Conservation (phyloP, 2,888 invertebrate species). For the Leptopilina myrica region DNA sequence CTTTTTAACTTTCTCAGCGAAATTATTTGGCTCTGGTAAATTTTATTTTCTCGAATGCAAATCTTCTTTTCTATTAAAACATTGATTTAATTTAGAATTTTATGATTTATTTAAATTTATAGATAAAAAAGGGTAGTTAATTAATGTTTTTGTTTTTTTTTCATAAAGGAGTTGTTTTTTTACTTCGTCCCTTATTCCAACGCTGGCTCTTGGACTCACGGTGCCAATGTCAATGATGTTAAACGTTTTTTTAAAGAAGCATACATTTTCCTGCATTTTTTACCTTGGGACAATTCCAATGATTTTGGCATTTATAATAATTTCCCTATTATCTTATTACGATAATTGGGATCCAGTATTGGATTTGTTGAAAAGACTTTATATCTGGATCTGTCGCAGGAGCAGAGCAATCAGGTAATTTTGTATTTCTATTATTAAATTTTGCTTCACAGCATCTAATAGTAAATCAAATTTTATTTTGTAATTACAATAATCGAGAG, state of each 20-base stretch:
- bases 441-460: not conserved
- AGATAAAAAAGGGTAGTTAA: too few relatives aligned
- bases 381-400: slow-evolving; percentile 77
- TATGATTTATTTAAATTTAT: too few relatives aligned
- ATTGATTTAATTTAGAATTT: too few relatives aligned
- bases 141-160: not conserved
- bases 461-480: not conserved
- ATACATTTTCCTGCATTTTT: slow-evolving; percentile 84
- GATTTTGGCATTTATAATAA: slow-evolving; percentile 85
- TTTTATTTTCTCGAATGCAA: not conserved
- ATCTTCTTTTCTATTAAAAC: not conserved
- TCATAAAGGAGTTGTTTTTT: slow-evolving; percentile 92
- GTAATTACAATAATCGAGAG: not conserved
- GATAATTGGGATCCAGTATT: slow-evolving; percentile 90
- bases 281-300: slow-evolving; percentile 89
- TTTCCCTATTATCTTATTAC: slow-evolving; percentile 84
- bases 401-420: slow-evolving; percentile 78
- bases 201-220: slow-evolving; percentile 89
- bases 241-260: slow-evolving; percentile 85
- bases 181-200: slow-evolving; percentile 93
- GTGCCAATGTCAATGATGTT: slow-evolving; percentile 94
- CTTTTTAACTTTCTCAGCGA: slow-evolving; percentile 93
- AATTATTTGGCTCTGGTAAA: slow-evolving; percentile 93
- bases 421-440: slow-evolving; percentile 13
- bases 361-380: slow-evolving; percentile 78